phyloP scores from a whole-genome alignment of 2,888 invertebrate species.

The Glaucopsyche alexis region DNA sequence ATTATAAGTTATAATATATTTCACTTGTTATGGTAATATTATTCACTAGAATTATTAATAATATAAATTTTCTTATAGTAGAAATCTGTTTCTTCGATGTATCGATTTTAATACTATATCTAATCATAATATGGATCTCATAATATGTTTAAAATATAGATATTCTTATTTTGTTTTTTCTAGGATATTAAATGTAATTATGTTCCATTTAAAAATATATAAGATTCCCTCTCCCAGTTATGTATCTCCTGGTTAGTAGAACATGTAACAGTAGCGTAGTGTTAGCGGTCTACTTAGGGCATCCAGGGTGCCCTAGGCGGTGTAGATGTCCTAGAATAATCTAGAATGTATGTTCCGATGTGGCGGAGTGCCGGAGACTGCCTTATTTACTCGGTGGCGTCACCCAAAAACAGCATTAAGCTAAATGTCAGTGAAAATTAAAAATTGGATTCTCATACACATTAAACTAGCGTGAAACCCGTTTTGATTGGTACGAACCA shows the following conservation, averaged over 20 bases:
- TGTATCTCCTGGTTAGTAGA: constrained; percentile 41
- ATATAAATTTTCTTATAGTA: constrained; percentile 8
- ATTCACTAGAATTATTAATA: neutral
- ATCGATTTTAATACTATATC: neutral
- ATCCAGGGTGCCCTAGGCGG: constrained; percentile 4
- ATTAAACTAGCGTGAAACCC: no score
- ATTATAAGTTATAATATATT: neutral
- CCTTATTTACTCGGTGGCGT: constrained; percentile 46
- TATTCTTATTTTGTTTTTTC: neutral
- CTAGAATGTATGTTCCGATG: constrained; percentile 47
- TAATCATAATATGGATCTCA: constrained; percentile 11
- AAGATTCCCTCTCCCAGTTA: constrained; percentile 11
- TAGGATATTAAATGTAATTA: neutral
- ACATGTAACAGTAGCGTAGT: constrained; percentile 60
- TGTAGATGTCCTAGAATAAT: constrained; percentile 56
- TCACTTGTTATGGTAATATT: neutral
- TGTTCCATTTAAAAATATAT: neutral
- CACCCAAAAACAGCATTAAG: constrained; percentile 4
- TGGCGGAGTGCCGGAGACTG: constrained; percentile 69
- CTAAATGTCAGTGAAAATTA: neutral
- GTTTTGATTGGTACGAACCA: no score
- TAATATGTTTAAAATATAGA: neutral
- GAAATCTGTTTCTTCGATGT: constrained; percentile 7
- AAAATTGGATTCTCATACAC: no score
- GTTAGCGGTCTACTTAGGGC: constrained; percentile 37